phyloP scores from a whole-genome alignment of 2,113 vertebrate genomes.

The Bagarius yarrelli region DNA sequence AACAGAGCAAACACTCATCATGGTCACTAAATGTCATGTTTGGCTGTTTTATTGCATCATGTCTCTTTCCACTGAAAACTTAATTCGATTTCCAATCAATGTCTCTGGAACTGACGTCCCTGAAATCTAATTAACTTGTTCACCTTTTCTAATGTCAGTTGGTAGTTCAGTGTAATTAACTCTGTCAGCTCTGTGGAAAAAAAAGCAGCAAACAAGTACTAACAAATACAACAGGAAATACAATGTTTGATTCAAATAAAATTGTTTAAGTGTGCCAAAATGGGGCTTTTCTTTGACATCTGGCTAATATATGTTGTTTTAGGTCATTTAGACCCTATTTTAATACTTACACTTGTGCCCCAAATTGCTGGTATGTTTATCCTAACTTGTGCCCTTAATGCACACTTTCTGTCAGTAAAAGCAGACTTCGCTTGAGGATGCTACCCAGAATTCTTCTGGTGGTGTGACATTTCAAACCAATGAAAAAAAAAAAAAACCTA shows the following conservation, averaged over 20 bases:
- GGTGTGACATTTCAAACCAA: too few species aligned
- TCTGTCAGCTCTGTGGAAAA: constrained; percentile 2
- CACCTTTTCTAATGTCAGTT: constrained; percentile 22
- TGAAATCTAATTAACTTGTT: constrained; percentile 37
- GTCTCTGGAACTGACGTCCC: constrained; percentile 38
- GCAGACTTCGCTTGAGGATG: too few species aligned
- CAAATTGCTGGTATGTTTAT: too few species aligned
- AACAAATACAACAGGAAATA: not conserved
- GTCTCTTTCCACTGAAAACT: constrained; percentile 34
- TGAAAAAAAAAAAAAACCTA: too few species aligned
- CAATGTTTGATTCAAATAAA: not conserved
- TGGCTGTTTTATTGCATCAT: constrained; percentile 42
- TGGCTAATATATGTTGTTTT: too few species aligned
- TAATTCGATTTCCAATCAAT: constrained; percentile 51
- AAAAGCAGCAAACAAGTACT: not conserved
- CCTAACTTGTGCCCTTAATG: too few species aligned
- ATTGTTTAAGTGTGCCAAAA: not conserved
- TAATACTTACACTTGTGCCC: too few species aligned
- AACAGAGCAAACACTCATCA: constrained; percentile 38
- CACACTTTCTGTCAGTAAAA: too few species aligned
- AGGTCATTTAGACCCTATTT: too few species aligned
- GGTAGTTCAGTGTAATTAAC: not conserved
- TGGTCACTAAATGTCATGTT: constrained; percentile 45
- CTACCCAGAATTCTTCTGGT: too few species aligned
- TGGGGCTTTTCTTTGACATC: not conserved